A percentile compares a stretch with the other conserved stretches of the same genome.
These are phyloP conservation scores for Rhopalosiphum nymphaeae DNA, from an alignment of 2,888 invertebrate species.

Conservation along the genomic window DNA sequence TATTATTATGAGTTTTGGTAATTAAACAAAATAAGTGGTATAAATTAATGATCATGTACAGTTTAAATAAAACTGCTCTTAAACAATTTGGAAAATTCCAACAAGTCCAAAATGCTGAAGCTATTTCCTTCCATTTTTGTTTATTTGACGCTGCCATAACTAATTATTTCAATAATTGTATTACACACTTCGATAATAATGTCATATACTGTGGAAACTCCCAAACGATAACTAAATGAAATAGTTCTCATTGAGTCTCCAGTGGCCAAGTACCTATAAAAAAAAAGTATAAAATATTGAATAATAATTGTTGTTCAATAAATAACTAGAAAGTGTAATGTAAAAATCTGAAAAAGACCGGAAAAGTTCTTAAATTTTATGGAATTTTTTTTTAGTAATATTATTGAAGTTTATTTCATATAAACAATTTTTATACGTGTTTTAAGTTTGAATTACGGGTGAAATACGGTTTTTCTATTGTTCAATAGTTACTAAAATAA, in stretches of 20 bases:
- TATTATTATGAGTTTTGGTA: slow-evolving; percentile 28
- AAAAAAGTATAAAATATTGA: slow-evolving; percentile 10
- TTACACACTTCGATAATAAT: background rate
- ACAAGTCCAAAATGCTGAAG: slow-evolving; percentile 20
- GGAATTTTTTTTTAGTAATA: too few species aligned
- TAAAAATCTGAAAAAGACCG: slow-evolving; percentile 20
- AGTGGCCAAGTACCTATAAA: background rate
- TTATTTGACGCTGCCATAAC: background rate
- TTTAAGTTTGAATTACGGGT: too few species aligned
- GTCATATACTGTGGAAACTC: slow-evolving; percentile 30
- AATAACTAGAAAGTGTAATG: slow-evolving; percentile 27
- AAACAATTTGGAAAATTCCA: slow-evolving; percentile 32
- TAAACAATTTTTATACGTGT: too few species aligned
- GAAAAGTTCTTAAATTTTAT: slow-evolving; percentile 4
- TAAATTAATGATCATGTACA: slow-evolving; percentile 20
- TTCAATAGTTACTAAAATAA: too few species aligned
- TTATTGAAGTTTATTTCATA: too few species aligned
- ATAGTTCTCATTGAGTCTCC: slow-evolving; percentile 13
- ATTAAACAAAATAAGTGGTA: slow-evolving; percentile 30
- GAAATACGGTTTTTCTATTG: too few species aligned
- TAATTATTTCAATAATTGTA: slow-evolving; percentile 15
- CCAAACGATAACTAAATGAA: slow-evolving; percentile 38
- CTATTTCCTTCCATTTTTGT: slow-evolving; percentile 28
- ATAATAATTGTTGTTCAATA: slow-evolving; percentile 22
- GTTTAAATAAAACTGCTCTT: slow-evolving; percentile 6